A percentile compares a stretch with the other conserved stretches of the same genome.
Conservation (phyloP, 2,888 invertebrate genomes). For the Clunio marinus region DNA sequence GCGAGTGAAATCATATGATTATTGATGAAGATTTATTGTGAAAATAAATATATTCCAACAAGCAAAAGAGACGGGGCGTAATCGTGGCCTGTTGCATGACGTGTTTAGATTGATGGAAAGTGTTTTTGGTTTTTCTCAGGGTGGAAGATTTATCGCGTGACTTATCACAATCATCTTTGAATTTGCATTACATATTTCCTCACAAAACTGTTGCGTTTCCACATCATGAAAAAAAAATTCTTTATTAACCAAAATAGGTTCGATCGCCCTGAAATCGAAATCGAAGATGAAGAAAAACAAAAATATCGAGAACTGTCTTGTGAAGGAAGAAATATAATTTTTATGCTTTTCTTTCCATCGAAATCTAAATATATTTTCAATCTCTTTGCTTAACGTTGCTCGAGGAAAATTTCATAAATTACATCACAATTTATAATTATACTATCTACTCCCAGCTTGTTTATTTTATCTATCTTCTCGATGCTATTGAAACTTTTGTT, state of each 20-base stretch:
- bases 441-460: too few species aligned
- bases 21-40: slow-evolving; percentile 21
- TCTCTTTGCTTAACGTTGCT: too few species aligned
- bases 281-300: neutral
- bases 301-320: neutral
- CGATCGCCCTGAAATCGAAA: neutral
- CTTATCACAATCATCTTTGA: too few species aligned
- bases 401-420: too few species aligned
- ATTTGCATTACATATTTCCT: too few species aligned
- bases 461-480: too few species aligned
- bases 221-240: neutral
- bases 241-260: neutral
- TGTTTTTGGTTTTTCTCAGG: neutral
- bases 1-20: neutral
- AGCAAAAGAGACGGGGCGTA: neutral
- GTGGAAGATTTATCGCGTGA: slow-evolving; percentile 20
- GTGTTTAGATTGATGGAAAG: neutral
- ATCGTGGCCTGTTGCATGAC: neutral
- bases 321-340: slow-evolving; percentile 5
- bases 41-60: slow-evolving; percentile 10
- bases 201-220: too few species aligned
- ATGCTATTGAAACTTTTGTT: too few species aligned
- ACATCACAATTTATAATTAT: too few species aligned
- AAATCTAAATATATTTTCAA: slow-evolving; percentile 15
- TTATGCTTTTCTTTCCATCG: neutral